A percentile compares a stretch with the other conserved stretches of the same genome.
Conservation (phyloP, 2,113 vertebrate species). For the Eulacestoma nigropectus region DNA sequence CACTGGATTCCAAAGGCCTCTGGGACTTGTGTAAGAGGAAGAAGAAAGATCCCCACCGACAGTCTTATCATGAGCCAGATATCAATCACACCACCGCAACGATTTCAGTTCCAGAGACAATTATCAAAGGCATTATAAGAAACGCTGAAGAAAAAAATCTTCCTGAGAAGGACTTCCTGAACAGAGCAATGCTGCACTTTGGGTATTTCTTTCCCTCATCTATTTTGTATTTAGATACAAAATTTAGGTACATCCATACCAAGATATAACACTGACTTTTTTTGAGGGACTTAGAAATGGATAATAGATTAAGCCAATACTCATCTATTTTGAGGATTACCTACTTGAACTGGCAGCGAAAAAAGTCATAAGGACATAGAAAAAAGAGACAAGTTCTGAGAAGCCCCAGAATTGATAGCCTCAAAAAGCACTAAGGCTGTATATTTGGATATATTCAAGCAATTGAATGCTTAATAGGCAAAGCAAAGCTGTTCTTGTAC, state of each 20-base stretch:
- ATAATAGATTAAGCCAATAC: neutral
- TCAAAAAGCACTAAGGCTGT: neutral
- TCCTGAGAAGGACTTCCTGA: neutral
- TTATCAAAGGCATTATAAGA: neutral
- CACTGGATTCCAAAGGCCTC: slow-evolving; percentile 21
- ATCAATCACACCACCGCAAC: neutral
- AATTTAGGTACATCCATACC: neutral
- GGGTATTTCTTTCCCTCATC: neutral
- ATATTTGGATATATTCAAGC: neutral
- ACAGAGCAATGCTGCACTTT: neutral
- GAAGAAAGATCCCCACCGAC: neutral
- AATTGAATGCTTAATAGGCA: neutral
- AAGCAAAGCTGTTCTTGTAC: neutral
- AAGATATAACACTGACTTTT: neutral
- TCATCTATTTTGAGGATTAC: neutral
- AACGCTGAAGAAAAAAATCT: neutral
- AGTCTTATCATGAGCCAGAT: neutral
- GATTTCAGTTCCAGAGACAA: neutral
- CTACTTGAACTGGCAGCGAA: neutral
- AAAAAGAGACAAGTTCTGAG: neutral
- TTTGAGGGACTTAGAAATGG: neutral
- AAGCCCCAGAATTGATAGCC: neutral
- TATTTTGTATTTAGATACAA: neutral
- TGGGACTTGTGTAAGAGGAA: neutral
- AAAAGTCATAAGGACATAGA: neutral